phyloP scores from a whole-genome alignment of 2,113 vertebrate species.

The Hydropotes inermis region DNA sequence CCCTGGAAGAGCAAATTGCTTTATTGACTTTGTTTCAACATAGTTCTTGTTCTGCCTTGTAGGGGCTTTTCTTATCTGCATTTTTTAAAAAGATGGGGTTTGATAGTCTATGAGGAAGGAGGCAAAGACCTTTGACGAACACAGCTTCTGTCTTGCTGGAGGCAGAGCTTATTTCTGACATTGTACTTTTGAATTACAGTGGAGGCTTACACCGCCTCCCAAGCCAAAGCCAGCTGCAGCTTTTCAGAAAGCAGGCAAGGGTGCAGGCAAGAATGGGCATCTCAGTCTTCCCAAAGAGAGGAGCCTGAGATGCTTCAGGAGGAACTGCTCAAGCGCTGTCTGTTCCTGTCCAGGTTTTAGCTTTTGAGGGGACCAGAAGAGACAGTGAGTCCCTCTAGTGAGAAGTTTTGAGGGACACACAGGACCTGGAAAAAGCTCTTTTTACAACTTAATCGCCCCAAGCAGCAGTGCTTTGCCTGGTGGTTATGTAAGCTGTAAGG shows the following conservation, averaged over 20 bases:
- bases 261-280: neutral
- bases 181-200: constrained; percentile 55
- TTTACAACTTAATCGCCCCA: neutral
- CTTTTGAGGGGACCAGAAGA: neutral
- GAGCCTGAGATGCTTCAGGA: neutral
- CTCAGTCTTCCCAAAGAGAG: neutral
- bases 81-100: neutral
- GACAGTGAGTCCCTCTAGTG: neutral
- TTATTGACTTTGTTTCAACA: constrained; percentile 58
- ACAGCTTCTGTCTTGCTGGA: constrained; percentile 28
- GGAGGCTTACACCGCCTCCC: neutral
- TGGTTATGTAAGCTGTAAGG: neutral
- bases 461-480: neutral
- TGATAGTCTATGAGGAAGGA: neutral
- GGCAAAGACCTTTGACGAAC: constrained; percentile 48
- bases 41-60: constrained; percentile 42
- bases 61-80: constrained; percentile 45
- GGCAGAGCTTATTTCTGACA: constrained; percentile 35
- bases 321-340: neutral
- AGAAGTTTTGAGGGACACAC: neutral
- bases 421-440: neutral
- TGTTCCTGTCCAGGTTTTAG: neutral
- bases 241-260: neutral
- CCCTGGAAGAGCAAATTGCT: constrained; percentile 56
- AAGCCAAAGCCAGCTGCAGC: neutral